Percentiles rank a stretch among this genome's conserved stretches.
Evolutionary conservation across 1,140 invertebrate species (phyloP).

Genomic region (Spodoptera frugiperda): DNA sequence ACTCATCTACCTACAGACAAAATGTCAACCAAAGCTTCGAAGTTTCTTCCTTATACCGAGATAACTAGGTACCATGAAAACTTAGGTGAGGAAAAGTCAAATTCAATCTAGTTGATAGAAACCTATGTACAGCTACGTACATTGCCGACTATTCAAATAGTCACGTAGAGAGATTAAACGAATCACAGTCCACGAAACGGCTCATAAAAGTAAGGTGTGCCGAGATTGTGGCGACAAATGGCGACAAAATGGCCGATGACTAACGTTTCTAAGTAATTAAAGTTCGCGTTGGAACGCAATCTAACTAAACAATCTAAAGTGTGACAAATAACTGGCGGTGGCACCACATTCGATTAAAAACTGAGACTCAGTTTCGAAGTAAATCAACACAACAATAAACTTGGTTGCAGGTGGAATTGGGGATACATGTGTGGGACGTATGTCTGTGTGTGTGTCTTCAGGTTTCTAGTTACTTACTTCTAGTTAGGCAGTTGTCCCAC

Average conservation of each 20-base stretch:
- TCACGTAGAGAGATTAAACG: slow-evolving; percentile 31
- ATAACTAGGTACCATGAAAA: no score
- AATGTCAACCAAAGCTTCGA: no score
- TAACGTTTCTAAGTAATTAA: slow-evolving; percentile 64
- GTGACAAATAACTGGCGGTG: slow-evolving; percentile 50
- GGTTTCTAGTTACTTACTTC: no score
- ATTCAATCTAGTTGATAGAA: no score
- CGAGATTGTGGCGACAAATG: slow-evolving; percentile 44
- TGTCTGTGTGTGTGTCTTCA: no score
- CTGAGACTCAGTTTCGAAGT: slow-evolving; percentile 5
- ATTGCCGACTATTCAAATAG: background rate
- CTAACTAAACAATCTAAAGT: slow-evolving; percentile 55
- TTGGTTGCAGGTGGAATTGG: background rate
- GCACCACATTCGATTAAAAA: slow-evolving; percentile 44
- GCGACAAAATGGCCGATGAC: slow-evolving; percentile 52
- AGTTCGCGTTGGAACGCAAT: slow-evolving; percentile 55
- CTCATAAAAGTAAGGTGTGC: slow-evolving; percentile 47
- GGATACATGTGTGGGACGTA: background rate
- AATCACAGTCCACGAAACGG: slow-evolving; percentile 45
- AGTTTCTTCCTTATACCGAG: no score
- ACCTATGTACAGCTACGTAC: background rate
- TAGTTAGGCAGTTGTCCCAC: no score
- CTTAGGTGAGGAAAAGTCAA: no score
- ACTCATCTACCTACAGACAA: no score
- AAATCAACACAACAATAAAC: slow-evolving; percentile 9